Base-by-base conservation (phyloP, 2,113 vertebrate species). In the Struthidea cinerea region DNA sequence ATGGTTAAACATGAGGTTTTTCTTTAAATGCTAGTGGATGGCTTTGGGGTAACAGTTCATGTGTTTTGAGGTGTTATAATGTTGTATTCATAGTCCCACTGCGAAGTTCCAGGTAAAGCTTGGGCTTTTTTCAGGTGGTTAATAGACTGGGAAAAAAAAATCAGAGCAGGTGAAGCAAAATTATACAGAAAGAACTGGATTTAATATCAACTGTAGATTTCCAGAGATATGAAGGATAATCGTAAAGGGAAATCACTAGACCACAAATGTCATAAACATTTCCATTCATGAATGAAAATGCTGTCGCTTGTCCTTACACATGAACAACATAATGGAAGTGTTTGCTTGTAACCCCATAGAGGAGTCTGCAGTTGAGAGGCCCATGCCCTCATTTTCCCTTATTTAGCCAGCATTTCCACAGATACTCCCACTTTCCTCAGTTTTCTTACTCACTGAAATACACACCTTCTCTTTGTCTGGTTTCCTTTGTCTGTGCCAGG, bases 61-160 rank as follows among this genome's bases (percentile, higher is more conserved):
- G 35, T 73, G 63, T 69, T 89, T 93, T 76, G 59, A 69, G 78
- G 78, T 91, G 90, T 89, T 92, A 55, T 23, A 87, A 86, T 20
- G 42, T 1, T 1, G 33, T 35, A 50, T 86, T 84, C 70, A 52
- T 78, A 73, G n/a, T 68, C 63, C 56, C 69, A 39, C 52, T 87
- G 61, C 49, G 47, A 94, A 87, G 59, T 39, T 44, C 59, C 52
- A 63, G 39, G 50, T 61, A 89, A 64, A 94, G 57, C 27, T 27
- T 84, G 89, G 75, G 86, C n/a, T 10, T 91, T 96, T 94, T 88
- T 94, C 84, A 74, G 46, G 42, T 83, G 74, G 22, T 84, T 93
- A 93, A 86, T 37, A 91, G 78, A 90, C 50, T 96, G 81, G 84
- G 14, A 88, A 53, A 75, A 44, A 79, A 44, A 49, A 10, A 6